Evolutionary conservation across 2,888 invertebrate genomes (phyloP).

Genomic region (Clitarchus hookeri): DNA sequence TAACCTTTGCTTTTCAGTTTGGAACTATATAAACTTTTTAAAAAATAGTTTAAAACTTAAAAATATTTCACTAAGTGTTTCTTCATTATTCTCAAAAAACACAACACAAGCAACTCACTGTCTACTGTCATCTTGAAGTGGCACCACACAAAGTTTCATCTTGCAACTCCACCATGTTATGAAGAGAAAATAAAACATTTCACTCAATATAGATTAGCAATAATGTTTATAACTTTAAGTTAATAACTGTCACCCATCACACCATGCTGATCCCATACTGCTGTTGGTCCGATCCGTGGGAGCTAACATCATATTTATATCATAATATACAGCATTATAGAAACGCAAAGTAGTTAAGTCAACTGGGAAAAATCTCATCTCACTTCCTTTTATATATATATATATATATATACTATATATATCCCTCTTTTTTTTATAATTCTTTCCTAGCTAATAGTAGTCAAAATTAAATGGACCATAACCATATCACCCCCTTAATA

Average conservation of each 20-base stretch:
- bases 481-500: constrained; percentile 4
- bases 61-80: constrained; percentile 14
- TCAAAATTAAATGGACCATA: constrained; percentile 14
- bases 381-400: not conserved
- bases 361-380: constrained; percentile 5
- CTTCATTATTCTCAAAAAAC: not conserved
- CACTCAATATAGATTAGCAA: constrained; percentile 10
- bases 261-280: not conserved
- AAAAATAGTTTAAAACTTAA: constrained; percentile 14
- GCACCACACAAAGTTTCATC: constrained; percentile 1
- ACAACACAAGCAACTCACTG: constrained; percentile 11
- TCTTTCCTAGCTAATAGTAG: constrained; percentile 6
- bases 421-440: not conserved
- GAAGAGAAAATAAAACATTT: not conserved
- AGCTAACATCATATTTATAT: constrained; percentile 14
- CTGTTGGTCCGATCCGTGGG: constrained; percentile 14
- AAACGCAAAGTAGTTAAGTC: constrained; percentile 8
- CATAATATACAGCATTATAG: constrained; percentile 14
- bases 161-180: not conserved
- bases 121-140: constrained; percentile 9
- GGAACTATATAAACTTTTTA: constrained; percentile 8
- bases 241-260: not conserved
- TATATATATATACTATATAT: not conserved
- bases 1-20: constrained; percentile 6
- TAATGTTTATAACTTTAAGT: constrained; percentile 5